Base-by-base conservation (phyloP, 2,797 vertebrate genomes). In the Ambastaia sidthimunki region DNA sequence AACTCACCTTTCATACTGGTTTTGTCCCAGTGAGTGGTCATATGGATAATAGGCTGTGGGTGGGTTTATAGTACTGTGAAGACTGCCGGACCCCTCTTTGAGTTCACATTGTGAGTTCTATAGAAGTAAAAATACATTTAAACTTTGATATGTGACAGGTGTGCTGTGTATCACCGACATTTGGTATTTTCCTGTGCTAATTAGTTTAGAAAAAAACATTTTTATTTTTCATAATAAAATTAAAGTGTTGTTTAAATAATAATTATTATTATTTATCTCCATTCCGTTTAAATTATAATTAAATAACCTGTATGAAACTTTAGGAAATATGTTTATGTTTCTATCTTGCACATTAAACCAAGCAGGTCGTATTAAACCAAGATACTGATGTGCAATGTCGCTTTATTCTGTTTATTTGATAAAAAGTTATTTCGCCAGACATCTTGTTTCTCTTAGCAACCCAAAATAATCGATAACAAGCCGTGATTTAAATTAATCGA, bases 31-130 rank as follows among this genome's bases (percentile, higher is more conserved):
- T 44, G 96, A 95, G 15, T 95, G 95, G 80, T 99, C 97, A n/a
- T 98, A 99, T 54, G 96, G 92, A 84, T 97, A 98, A 88, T 97
- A 98, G 34, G 95, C 92, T 71, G 96, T 92, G 0, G 96, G 92
- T 80, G 97, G 97, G 67, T 94, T 88, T 81, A 98, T 94, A 71
- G 95, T 93, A 63, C 96, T 89, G 76, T 96, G 95, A 82, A 98
- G 86, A 82, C 93, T 93, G 75, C 94, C 93, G 9, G 95, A 83
- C 76, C 95, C 90, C 74, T 99, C 97, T 90, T 98, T 99, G 70
- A 97, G 94, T 80, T 99, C 97, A 78, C 98, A 98, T 90, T 97
- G 97, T 31, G 97, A 93, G 84, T 96, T 98, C 97, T 99, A 91
- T 31, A 82, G 87, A 86, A 28, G 84, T 18, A 62, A 44, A 62